Base-by-base conservation (phyloP, 2,888 invertebrate species). In the Microchrysa polita region DNA sequence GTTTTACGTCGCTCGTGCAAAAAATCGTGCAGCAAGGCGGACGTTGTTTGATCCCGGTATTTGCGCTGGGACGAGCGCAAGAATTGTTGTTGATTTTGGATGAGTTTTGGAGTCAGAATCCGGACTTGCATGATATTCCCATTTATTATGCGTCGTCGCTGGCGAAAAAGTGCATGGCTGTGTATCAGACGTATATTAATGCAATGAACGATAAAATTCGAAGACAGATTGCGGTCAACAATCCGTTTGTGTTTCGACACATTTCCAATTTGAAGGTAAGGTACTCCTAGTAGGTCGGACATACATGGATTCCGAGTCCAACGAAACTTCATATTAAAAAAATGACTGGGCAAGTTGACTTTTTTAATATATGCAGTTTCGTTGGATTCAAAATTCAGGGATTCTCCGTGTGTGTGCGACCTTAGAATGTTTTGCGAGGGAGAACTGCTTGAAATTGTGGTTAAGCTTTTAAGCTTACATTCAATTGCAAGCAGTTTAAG, bases 141-240 rank as follows among this genome's bases (percentile, higher is more conserved):
- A 98, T 99, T 78, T 99, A 99, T 87, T 99, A 99, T 87, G 99
- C 99, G 10, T 98, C 98, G 0, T 97, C 98, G 0, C 87, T 99
- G 76, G 99, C 99, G 61, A 99, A 99, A 86, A 99, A 99, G 84
- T 99, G 99, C 82, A 99, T 99, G 98, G 95, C 97, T 73, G 99
- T 99, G 0, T 99, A 99, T 87, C 99, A 99, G 86, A 99, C 99
- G 0, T 99, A 98, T 84, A 93, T 99, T 2, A 98, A 98, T 86
- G 98, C 98, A 0, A 99, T 99, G 99, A 99, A 99, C 85, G 97
- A 98, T 80, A 92, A 93, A 82, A 99, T 99, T 78, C 90, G 94
- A 14, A 86, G 97, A 1, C 98, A 98, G 87, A 98, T 99, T 81
- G 96, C 97, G 1, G 93, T 98, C 77, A 97, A 96, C 83, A 99